These are phyloP conservation scores for Cromileptes altivelis DNA, from an alignment of 2,113 vertebrate species.

Conservation along the genomic window DNA sequence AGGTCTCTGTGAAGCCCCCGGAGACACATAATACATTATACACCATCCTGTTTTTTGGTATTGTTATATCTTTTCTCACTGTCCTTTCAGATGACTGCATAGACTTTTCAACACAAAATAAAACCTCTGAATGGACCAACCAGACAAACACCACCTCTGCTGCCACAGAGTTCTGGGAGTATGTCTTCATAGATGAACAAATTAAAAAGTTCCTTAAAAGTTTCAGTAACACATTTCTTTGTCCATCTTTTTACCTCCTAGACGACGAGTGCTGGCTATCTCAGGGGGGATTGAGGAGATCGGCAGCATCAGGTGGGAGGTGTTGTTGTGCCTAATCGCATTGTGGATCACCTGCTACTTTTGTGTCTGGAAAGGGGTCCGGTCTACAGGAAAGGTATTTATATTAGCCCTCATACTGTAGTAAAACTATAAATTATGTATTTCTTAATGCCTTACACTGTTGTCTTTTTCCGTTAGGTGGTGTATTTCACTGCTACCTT, in stretches of 20 bases:
- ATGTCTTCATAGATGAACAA: conserved; percentile 21
- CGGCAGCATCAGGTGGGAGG: conserved; percentile 91
- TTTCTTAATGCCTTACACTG: background rate
- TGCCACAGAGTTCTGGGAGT: conserved; percentile 84
- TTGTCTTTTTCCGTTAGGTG: conserved; percentile 65
- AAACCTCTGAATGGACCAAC: conserved; percentile 47
- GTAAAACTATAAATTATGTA: background rate
- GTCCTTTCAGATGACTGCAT: conserved; percentile 72
- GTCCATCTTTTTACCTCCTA: conserved; percentile 48
- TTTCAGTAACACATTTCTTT: background rate
- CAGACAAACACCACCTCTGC: conserved; percentile 66
- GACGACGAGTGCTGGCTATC: conserved; percentile 89
- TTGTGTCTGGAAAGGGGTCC: conserved; percentile 96
- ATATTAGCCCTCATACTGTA: background rate
- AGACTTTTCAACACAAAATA: conserved; percentile 58
- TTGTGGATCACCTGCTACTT: conserved; percentile 95
- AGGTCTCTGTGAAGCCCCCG: background rate
- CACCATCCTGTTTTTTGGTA: no score
- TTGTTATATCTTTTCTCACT: background rate
- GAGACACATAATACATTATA: no score
- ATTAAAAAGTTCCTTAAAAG: background rate
- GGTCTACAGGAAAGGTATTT: conserved; percentile 94
- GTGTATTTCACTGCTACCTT: conserved; percentile 87
- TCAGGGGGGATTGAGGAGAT: conserved; percentile 91
- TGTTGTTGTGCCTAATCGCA: conserved; percentile 88